These are phyloP conservation scores for Todiramphus saurophagus DNA, from an alignment of 2,113 vertebrate genomes.

Conservation along the genomic window DNA sequence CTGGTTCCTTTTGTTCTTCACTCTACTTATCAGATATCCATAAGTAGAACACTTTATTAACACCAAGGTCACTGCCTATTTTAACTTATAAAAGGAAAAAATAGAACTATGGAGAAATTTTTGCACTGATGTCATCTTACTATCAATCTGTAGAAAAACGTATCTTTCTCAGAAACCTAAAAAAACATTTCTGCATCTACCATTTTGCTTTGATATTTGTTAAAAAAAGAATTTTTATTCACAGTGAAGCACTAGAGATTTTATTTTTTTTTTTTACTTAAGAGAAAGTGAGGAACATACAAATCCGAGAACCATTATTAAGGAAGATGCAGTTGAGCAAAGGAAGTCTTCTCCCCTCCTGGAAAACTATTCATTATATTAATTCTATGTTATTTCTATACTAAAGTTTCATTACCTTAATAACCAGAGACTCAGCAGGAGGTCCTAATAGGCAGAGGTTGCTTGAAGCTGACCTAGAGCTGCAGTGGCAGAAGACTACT, in stretches of 20 bases:
- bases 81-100: background rate
- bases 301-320: background rate
- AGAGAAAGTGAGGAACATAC: background rate
- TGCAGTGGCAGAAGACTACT: constrained; percentile 54
- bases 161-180: background rate
- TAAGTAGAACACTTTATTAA: constrained; percentile 39
- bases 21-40: background rate
- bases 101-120: background rate
- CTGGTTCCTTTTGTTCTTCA: constrained; percentile 28
- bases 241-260: background rate
- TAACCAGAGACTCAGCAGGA: constrained; percentile 70
- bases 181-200: background rate
- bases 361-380: constrained; percentile 61
- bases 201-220: constrained; percentile 14
- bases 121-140: background rate
- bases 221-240: background rate
- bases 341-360: background rate
- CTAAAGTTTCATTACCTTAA: constrained; percentile 70
- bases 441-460: constrained; percentile 57
- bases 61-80: background rate
- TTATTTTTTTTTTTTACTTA: constrained; percentile 18
- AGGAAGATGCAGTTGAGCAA: background rate
- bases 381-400: constrained; percentile 47
- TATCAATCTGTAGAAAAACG: background rate
- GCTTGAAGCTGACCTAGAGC: constrained; percentile 56